These are phyloP conservation scores for Andrena praecox DNA, from an alignment of 2,888 invertebrate genomes.

Conservation along the genomic window DNA sequence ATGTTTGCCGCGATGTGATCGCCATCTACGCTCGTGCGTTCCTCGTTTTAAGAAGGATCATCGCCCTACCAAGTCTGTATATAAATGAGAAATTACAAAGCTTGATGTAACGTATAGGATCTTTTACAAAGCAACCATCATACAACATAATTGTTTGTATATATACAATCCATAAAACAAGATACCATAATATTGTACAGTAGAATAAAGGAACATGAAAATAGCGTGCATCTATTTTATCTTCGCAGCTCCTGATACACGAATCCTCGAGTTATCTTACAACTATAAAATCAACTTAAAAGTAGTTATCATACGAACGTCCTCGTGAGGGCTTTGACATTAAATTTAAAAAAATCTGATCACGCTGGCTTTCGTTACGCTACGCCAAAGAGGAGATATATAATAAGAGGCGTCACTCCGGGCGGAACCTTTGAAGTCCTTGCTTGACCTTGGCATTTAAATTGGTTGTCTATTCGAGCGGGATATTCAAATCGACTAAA, in stretches of 20 bases:
- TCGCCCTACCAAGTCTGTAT: conserved; percentile 67
- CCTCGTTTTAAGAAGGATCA: conserved; percentile 37
- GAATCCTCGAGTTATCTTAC: too few relatives aligned
- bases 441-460: too few relatives aligned
- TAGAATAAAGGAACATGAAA: conserved; percentile 74
- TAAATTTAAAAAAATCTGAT: too few relatives aligned
- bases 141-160: conserved; percentile 67
- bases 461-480: too few relatives aligned
- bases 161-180: conserved; percentile 70
- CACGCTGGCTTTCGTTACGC: too few relatives aligned
- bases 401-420: too few relatives aligned
- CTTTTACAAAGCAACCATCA: conserved; percentile 72
- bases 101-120: conserved; percentile 70
- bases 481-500: too few relatives aligned
- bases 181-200: conserved; percentile 76
- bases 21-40: conserved; percentile 38
- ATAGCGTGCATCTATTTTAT: background rate
- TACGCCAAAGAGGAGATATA: too few relatives aligned
- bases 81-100: conserved; percentile 60
- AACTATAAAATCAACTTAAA: too few relatives aligned
- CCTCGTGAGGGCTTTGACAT: too few relatives aligned
- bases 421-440: too few relatives aligned
- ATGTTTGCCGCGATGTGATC: conserved; percentile 16
- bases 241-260: background rate
- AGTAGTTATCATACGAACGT: too few relatives aligned